These are phyloP conservation scores for Ormia ochracea DNA, from an alignment of 2,888 invertebrate genomes.

Conservation along the genomic window DNA sequence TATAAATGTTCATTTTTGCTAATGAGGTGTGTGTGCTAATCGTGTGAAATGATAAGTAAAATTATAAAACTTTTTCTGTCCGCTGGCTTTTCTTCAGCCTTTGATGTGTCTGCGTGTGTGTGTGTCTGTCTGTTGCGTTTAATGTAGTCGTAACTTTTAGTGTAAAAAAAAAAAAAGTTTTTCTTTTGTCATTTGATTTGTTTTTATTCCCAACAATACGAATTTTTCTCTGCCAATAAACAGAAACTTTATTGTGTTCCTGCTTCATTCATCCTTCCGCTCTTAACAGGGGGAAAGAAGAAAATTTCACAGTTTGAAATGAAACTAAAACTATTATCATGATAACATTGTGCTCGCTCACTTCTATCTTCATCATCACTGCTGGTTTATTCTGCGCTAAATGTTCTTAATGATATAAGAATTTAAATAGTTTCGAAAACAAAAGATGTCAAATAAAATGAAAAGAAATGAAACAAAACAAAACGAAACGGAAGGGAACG, in stretches of 20 bases:
- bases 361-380: not conserved
- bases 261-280: not conserved
- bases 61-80: constrained; percentile 46
- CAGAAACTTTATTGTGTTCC: constrained; percentile 27
- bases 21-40: constrained; percentile 60
- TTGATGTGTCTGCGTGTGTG: not conserved
- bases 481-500: too few relatives aligned
- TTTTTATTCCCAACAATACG: not conserved
- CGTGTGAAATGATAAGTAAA: constrained; percentile 55
- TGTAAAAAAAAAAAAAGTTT: constrained; percentile 20
- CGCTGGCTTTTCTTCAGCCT: not conserved
- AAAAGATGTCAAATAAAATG: constrained; percentile 17
- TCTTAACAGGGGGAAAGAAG: not conserved
- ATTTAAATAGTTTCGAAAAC: constrained; percentile 29
- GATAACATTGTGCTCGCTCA: constrained; percentile 20
- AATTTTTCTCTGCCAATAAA: constrained; percentile 20
- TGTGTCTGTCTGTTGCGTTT: not conserved
- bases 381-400: not conserved
- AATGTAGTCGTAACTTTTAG: constrained; percentile 12
- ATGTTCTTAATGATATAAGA: constrained; percentile 27
- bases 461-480: constrained; percentile 2
- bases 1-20: constrained; percentile 55
- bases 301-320: not conserved
- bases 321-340: constrained; percentile 25
- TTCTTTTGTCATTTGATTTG: constrained; percentile 13